Conservation (phyloP, 2,113 vertebrate genomes). For the Poeciliopsis turrubarensis region DNA sequence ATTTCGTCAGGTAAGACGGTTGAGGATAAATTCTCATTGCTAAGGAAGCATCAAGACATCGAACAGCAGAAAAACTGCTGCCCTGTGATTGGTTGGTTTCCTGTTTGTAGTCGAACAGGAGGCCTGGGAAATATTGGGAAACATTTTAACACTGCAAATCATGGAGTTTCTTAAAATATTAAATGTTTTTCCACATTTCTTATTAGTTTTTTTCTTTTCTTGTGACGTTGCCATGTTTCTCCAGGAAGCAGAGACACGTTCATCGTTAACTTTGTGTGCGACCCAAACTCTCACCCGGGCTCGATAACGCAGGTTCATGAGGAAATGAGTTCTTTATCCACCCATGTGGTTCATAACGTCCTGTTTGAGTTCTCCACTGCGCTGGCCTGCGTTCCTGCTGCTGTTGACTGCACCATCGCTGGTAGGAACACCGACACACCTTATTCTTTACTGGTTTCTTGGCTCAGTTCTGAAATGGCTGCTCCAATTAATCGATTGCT, state of each 20-base stretch:
- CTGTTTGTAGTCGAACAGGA: too few species aligned
- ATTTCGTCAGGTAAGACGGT: too few species aligned
- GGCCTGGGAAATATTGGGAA: too few species aligned
- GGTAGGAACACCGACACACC: constrained; percentile 32
- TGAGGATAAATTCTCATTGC: too few species aligned
- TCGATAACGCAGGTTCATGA: constrained; percentile 79
- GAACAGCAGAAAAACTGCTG: too few species aligned
- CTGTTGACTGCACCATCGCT: constrained; percentile 88
- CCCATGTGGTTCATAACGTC: constrained; percentile 77
- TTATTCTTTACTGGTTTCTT: neutral
- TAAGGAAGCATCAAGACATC: too few species aligned
- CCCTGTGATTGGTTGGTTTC: too few species aligned
- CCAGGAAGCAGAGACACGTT: constrained; percentile 83
- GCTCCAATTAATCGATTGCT: too few species aligned
- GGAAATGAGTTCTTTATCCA: constrained; percentile 75
- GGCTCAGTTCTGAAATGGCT: neutral
- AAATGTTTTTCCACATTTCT: neutral
- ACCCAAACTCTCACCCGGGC: constrained; percentile 79
- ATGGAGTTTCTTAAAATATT: neutral
- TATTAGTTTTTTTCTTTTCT: neutral
- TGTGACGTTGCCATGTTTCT: neutral
- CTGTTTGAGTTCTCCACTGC: constrained; percentile 91
- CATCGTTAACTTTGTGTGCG: constrained; percentile 88
- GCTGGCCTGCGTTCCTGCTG: constrained; percentile 87
- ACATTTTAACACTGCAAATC: too few species aligned